Evolutionary conservation across 2,888 invertebrate species (phyloP).

Genomic region (Pheosia gnoma): DNA sequence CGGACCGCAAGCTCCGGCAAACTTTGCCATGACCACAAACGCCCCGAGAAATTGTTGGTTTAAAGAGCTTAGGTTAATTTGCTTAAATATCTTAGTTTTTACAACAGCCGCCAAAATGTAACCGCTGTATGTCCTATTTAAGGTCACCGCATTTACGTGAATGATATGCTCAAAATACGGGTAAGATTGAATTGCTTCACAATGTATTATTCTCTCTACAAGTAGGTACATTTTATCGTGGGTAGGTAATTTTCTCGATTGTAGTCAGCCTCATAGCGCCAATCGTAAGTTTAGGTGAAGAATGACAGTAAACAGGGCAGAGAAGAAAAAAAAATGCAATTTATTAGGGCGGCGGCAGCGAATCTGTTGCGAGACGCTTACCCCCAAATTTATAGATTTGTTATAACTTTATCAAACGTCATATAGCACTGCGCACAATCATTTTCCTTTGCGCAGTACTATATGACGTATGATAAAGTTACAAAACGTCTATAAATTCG

Average conservation of each 20-base stretch:
- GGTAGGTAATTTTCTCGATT: too few relatives aligned
- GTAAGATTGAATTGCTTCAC: constrained; percentile 22
- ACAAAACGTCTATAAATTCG: too few relatives aligned
- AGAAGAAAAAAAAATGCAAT: neutral
- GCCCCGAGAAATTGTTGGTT: constrained; percentile 47
- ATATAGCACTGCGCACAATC: too few relatives aligned
- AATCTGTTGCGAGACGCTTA: neutral
- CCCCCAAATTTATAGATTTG: neutral
- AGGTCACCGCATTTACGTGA: constrained; percentile 34
- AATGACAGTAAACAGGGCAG: neutral
- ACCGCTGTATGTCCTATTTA: constrained; percentile 23
- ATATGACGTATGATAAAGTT: too few relatives aligned
- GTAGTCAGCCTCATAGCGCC: neutral
- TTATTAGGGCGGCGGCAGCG: neutral
- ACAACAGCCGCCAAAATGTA: constrained; percentile 20
- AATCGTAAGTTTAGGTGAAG: neutral
- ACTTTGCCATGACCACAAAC: constrained; percentile 52
- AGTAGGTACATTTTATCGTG: neutral
- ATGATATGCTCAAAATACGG: constrained; percentile 43
- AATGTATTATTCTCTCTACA: constrained; percentile 26
- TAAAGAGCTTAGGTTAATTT: constrained; percentile 42
- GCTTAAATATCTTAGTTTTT: constrained; percentile 40
- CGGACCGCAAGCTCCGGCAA: constrained; percentile 58
- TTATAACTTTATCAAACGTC: too few relatives aligned
- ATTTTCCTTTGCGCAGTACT: too few relatives aligned